phyloP scores from a whole-genome alignment of 2,797 vertebrate species.

The Ctenopoma kingsleyae region DNA sequence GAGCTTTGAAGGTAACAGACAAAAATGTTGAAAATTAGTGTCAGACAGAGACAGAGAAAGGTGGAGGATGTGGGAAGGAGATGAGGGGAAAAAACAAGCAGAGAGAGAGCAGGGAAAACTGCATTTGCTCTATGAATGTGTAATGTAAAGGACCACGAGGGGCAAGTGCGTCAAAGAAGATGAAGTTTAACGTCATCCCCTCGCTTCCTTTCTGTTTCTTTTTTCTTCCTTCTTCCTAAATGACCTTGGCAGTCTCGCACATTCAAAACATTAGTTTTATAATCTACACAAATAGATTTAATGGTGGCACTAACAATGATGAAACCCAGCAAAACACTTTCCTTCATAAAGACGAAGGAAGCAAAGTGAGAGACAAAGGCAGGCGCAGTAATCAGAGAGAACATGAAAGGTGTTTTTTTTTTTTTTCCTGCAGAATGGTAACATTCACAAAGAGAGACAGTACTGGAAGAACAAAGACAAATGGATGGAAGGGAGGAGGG shows the following conservation, averaged over 20 bases:
- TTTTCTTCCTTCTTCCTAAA: background rate
- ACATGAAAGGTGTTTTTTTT: constrained; percentile 59
- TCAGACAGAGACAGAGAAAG: constrained; percentile 16
- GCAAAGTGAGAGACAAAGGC: constrained; percentile 32
- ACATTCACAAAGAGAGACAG: constrained; percentile 39
- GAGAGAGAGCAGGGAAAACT: constrained; percentile 20
- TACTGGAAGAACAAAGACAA: constrained; percentile 50
- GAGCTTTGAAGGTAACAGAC: constrained; percentile 19
- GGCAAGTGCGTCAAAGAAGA: constrained; percentile 59
- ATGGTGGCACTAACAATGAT: constrained; percentile 11
- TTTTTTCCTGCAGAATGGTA: constrained; percentile 21
- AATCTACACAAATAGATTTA: background rate
- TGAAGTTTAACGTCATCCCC: constrained; percentile 50
- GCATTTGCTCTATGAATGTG: constrained; percentile 44
- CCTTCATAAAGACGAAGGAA: constrained; percentile 24
- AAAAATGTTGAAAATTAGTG: constrained; percentile 7
- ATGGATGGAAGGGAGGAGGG: constrained; percentile 27
- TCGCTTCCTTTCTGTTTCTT: constrained; percentile 12
- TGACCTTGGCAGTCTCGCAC: constrained; percentile 31
- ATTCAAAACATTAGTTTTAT: constrained; percentile 13
- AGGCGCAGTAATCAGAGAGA: constrained; percentile 23
- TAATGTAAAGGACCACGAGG: constrained; percentile 38
- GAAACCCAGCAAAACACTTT: constrained; percentile 24
- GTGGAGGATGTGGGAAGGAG: background rate
- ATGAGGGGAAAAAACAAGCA: background rate